Percentiles rank a stretch among this genome's conserved stretches.
Conservation (phyloP, 2,888 invertebrate species). For the Scaptomyza reducta region DNA sequence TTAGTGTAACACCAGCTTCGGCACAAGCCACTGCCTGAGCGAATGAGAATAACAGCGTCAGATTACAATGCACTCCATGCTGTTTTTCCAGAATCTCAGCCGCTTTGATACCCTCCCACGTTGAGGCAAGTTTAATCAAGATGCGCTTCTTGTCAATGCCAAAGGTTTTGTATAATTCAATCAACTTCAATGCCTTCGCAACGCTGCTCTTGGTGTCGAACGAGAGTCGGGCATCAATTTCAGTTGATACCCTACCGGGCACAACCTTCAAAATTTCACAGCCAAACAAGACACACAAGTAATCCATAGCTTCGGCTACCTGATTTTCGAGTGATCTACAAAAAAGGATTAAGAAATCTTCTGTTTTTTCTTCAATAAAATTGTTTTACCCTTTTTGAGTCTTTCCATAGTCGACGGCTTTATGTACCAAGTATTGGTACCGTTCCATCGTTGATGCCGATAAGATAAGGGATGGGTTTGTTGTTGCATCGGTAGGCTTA, state of each 20-base stretch:
- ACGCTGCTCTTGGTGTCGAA: constrained; percentile 97
- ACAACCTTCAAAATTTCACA: constrained; percentile 98
- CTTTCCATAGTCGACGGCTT: constrained; percentile 95
- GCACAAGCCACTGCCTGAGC: constrained; percentile 99
- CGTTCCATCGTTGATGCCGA: constrained; percentile 97
- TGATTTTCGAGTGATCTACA: constrained; percentile 59
- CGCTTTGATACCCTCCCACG: constrained; percentile 99
- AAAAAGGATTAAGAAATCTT: constrained; percentile 5
- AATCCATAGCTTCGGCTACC: constrained; percentile 93
- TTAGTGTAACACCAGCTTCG: constrained; percentile 98
- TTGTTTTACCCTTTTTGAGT: constrained; percentile 86
- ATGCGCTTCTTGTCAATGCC: constrained; percentile 96
- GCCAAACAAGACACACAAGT: constrained; percentile 97
- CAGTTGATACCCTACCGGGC: constrained; percentile 90
- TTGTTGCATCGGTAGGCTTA: constrained; percentile 99
- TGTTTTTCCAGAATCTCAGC: constrained; percentile 96
- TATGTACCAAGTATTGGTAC: constrained; percentile 94
- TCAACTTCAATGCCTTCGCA: constrained; percentile 93
- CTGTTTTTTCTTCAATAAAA: not conserved
- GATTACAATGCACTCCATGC: constrained; percentile 98
- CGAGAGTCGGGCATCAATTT: constrained; percentile 87
- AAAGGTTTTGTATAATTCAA: constrained; percentile 94
- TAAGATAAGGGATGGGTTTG: constrained; percentile 98
- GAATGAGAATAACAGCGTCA: constrained; percentile 97
- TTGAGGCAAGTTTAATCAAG: constrained; percentile 98